Evolutionary conservation across 2,888 invertebrate species (phyloP).

Genomic region (Acrobasis repandana): DNA sequence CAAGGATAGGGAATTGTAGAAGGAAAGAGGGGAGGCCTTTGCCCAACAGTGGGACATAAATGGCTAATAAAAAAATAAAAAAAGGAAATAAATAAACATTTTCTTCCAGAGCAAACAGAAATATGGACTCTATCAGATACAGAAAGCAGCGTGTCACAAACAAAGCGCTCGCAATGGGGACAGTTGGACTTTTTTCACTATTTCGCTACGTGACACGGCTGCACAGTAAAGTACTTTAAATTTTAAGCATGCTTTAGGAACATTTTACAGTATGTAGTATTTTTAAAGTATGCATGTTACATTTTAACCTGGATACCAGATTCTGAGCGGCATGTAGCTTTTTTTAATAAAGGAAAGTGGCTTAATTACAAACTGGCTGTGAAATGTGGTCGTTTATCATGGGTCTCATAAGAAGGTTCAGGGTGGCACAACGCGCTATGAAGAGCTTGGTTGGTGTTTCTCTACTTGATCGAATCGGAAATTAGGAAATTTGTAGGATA

Average conservation of each 20-base stretch:
- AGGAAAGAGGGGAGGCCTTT: too few relatives aligned
- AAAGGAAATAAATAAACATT: too few relatives aligned
- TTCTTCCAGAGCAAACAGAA: background rate
- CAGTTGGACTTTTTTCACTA: background rate
- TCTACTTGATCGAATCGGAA: too few relatives aligned
- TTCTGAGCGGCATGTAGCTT: background rate
- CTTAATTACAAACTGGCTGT: too few relatives aligned
- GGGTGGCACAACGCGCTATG: too few relatives aligned
- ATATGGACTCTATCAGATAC: constrained; percentile 11
- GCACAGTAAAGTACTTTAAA: constrained; percentile 9
- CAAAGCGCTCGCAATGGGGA: constrained; percentile 9
- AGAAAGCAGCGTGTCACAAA: constrained; percentile 11
- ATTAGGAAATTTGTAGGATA: too few relatives aligned
- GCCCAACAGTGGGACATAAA: too few relatives aligned
- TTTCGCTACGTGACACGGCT: constrained; percentile 3
- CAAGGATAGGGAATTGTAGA: too few relatives aligned
- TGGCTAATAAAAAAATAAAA: too few relatives aligned
- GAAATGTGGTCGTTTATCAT: too few relatives aligned
- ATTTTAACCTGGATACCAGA: background rate
- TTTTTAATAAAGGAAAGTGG: background rate
- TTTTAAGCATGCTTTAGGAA: constrained; percentile 17
- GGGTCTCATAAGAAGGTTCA: too few relatives aligned
- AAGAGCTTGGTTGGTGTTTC: too few relatives aligned
- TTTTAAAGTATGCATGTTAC: background rate
- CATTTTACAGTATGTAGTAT: constrained; percentile 11